Conservation (phyloP, 2,888 invertebrate species). For the Drosophila eohydei region DNA sequence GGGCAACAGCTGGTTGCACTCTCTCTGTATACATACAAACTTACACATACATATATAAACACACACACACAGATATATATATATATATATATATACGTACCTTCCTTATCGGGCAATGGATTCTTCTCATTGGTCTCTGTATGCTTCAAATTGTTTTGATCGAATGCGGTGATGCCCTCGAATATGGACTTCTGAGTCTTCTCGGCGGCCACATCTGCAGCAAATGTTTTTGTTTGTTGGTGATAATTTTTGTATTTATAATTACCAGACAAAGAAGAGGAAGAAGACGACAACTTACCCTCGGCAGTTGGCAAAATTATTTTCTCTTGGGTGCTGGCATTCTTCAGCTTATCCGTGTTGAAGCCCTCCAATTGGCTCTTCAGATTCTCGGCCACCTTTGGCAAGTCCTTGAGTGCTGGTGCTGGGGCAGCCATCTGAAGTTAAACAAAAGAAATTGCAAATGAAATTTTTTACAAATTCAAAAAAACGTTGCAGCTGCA, state of each 20-base stretch:
- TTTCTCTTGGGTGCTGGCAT: constrained; percentile 95
- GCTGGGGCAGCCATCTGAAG: constrained; percentile 83
- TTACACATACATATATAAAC: too few species aligned
- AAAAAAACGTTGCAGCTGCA: not conserved
- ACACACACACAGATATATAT: too few species aligned
- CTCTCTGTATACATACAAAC: too few species aligned
- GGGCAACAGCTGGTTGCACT: constrained; percentile 26
- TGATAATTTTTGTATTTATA: not conserved
- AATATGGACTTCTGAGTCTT: constrained; percentile 93
- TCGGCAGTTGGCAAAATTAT: constrained; percentile 96
- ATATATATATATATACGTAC: too few species aligned
- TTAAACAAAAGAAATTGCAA: not conserved
- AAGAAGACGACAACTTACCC: constrained; percentile 87
- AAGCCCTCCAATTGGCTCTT: constrained; percentile 97
- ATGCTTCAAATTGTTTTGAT: constrained; percentile 93
- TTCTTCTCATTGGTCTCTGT: constrained; percentile 97
- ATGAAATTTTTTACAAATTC: not conserved
- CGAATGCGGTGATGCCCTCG: constrained; percentile 94
- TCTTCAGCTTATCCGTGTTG: constrained; percentile 94
- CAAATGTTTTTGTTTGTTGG: constrained; percentile 1
- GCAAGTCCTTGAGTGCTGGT: constrained; percentile 94
- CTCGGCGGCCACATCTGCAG: constrained; percentile 93
- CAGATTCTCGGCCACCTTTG: constrained; percentile 94
- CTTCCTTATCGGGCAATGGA: constrained; percentile 96
- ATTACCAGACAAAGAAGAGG: too few species aligned